Base-by-base conservation (phyloP, 2,888 invertebrate genomes). In the Aphodius granarius region DNA sequence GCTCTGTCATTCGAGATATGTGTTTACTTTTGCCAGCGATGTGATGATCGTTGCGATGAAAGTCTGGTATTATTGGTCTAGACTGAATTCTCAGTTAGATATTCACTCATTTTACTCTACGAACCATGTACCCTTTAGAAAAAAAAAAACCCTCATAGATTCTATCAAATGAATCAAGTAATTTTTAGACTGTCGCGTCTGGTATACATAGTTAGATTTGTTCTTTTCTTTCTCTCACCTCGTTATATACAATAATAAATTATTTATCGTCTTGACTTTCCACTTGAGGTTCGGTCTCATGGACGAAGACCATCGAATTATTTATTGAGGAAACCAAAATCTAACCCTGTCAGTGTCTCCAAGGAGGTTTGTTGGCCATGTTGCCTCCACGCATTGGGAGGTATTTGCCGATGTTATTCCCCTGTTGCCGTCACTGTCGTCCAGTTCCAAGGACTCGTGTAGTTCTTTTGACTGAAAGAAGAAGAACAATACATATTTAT, bases 381-480 rank as follows among this genome's bases (percentile, higher is more conserved):
- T 75, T 75, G 83, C 86, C 87, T 86, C 86, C 87, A 86, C 62
- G 88, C 88, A 88, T 88, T 86, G 89, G 91, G 89, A 90, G 85
- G 89, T 86, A 82, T 84, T 79, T 84, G 85, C 86, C 86, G 86
- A 84, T 90, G 91, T 91, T 91, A 91, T 90, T 91, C 91, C 63
- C 91, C 91, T 78, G 91, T 90, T 74, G 91, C 91, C 0, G 91
- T 90, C 85, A 91, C 91, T 79, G 89, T 90, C 80, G 91, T 90
- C 91, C 91, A 91, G 87, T 89, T 90, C 91, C 91, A 92, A 72
- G 90, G 90, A 84, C 89, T 90, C 85, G 87, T 88, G 88, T 91
- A 91, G 83, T 88, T 88, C 85, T 91, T 91, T 84, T 91, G 90
- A 83, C 91, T 91, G 90, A 76, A 87, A 82, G 78, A 76, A 65